Base-by-base conservation (phyloP, 2,888 invertebrate species). In the Tetanocera ferruginea region DNA sequence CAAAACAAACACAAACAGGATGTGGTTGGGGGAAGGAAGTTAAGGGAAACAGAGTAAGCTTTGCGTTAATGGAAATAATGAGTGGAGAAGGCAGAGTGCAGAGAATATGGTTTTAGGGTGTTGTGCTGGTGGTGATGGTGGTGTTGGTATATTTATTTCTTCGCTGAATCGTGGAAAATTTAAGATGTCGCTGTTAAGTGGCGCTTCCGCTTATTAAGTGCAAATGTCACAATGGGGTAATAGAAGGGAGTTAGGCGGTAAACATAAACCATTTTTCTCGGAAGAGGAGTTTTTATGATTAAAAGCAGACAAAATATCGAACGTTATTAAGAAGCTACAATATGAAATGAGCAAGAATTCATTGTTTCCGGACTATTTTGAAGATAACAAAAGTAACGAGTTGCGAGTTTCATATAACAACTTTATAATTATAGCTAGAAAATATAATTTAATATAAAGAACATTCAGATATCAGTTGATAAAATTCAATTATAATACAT, bases 151-250 rank as follows among this genome's bases (percentile, higher is more conserved):
- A 66, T n/a, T 9, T 25, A 66, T 31, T 31, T 25, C 23, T 43
- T 3, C 17, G 52, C 8, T 25, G 52, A 49, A 49, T 49, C 19
- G 23, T 14, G 51, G 52, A 70, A n/a, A 31, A 6, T 23, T 51
- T 51, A 28, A 52, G 25, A 25, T 14, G 51, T 31, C 9, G 55
- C 28, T 52, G 52, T 17, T 31, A n/a, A 72, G 52, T 31, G 55
- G 23, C 28, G 57, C 37, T 72, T 72, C 57, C 71, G 71, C 34
- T 72, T 31, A 55, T 72, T 52, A 51, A 69, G 69, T 69, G 69
- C 69, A 69, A 69, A 69, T 49, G 43, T 43, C 43, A 14, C 43
- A 11, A 43, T 43, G 43, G 8, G 37, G 43, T 43, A 14, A 43
- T 2, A 14, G 14, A 11, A 60, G 57, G 57, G 8, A 23, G 1